Percentiles rank a stretch among this genome's conserved stretches.
Conservation (phyloP, 2,113 vertebrate genomes). For the Platysteira castanea region DNA sequence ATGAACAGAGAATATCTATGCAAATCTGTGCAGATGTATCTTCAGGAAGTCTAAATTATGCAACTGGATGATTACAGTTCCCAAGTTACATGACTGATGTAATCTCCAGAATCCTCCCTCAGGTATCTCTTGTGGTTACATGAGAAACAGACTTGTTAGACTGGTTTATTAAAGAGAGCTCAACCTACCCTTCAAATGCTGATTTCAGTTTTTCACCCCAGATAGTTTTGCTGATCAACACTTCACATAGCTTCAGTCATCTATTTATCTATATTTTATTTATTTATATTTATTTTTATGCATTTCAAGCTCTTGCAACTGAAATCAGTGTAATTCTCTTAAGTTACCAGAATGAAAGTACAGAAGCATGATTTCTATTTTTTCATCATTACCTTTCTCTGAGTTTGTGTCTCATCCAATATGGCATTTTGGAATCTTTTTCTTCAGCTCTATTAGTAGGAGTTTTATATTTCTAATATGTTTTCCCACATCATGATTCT, state of each 20-base stretch:
- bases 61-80: slow-evolving; percentile 5
- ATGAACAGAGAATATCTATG: slow-evolving; percentile 28
- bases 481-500: not conserved
- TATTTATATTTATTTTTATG: not conserved
- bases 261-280: not conserved
- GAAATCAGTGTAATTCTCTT: not conserved
- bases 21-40: slow-evolving; percentile 40
- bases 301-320: not conserved
- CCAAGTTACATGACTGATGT: slow-evolving; percentile 14
- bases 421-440: not conserved
- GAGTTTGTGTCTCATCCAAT: not conserved
- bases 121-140: not conserved
- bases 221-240: not conserved
- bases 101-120: slow-evolving; percentile 1
- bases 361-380: not conserved
- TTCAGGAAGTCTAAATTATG: slow-evolving; percentile 52
- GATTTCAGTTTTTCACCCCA: not conserved
- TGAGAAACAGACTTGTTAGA: not conserved
- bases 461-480: not conserved
- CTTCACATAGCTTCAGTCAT: not conserved
- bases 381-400: not conserved
- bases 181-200: not conserved
- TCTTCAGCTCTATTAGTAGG: not conserved
- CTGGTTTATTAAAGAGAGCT: not conserved
- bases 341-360: not conserved